These are phyloP conservation scores for Zaprionus vittiger DNA, from an alignment of 1,140 invertebrate genomes.

Conservation along the genomic window DNA sequence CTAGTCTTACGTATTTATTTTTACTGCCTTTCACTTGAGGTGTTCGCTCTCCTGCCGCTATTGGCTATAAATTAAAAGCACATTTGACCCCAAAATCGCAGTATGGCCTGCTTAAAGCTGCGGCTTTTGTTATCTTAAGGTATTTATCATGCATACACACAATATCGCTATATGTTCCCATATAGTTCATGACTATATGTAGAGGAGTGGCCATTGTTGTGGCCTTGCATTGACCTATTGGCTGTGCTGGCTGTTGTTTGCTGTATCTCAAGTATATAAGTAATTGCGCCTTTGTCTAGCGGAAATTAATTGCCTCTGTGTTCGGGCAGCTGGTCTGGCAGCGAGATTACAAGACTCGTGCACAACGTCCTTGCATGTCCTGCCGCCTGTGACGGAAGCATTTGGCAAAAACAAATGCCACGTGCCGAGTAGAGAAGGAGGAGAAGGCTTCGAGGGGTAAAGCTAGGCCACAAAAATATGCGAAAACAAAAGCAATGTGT, in stretches of 20 bases:
- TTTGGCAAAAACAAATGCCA: slow-evolving; percentile 47
- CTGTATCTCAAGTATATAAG: slow-evolving; percentile 42
- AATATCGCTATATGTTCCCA: slow-evolving; percentile 4
- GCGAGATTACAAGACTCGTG: slow-evolving; percentile 23
- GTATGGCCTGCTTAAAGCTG: slow-evolving; percentile 10
- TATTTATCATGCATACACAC: slow-evolving; percentile 32
- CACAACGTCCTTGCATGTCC: slow-evolving; percentile 49
- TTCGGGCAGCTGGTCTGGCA: slow-evolving; percentile 56
- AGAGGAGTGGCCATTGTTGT: slow-evolving; percentile 34
- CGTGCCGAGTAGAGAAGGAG: background rate
- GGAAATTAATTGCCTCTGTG: slow-evolving; percentile 74
- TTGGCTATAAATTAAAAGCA: slow-evolving; percentile 43
- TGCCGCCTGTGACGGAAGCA: slow-evolving; percentile 67
- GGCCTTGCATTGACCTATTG: slow-evolving; percentile 46
- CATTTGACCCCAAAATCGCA: slow-evolving; percentile 16
- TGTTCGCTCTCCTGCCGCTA: background rate
- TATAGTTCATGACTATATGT: slow-evolving; percentile 1
- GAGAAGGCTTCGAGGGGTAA: background rate
- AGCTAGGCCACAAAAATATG: slow-evolving; percentile 2
- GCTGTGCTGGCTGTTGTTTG: background rate
- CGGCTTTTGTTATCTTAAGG: slow-evolving; percentile 29
- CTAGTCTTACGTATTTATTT: background rate
- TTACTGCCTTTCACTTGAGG: background rate
- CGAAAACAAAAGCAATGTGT: background rate
- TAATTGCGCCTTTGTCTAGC: slow-evolving; percentile 59